Percentiles rank a stretch among this genome's conserved stretches.
Conservation (phyloP, 2,797 vertebrate genomes). For the Sebastes matsubarae region DNA sequence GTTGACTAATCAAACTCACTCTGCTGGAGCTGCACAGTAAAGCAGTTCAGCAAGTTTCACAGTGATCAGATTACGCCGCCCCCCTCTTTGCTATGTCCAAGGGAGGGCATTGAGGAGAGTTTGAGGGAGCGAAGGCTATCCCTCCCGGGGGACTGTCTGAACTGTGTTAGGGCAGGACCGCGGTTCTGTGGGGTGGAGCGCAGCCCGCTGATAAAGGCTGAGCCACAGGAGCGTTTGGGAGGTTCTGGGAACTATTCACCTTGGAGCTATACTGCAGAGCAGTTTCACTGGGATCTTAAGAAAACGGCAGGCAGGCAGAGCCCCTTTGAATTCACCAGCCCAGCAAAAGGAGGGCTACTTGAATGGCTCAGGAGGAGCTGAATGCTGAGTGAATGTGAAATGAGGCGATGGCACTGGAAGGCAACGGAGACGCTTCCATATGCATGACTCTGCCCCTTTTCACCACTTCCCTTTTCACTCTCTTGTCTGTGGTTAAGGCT, state of each 20-base stretch:
- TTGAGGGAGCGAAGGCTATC: slow-evolving; percentile 10
- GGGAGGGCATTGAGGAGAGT: background rate
- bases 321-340: slow-evolving; percentile 59
- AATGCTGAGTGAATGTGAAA: slow-evolving; percentile 69
- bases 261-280: slow-evolving; percentile 35
- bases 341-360: slow-evolving; percentile 57
- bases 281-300: slow-evolving; percentile 65
- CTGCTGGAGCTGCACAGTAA: background rate
- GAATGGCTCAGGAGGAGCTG: slow-evolving; percentile 67
- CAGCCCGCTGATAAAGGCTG: slow-evolving; percentile 51
- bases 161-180: slow-evolving; percentile 11
- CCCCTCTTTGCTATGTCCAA: background rate
- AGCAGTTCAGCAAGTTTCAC: slow-evolving; percentile 1
- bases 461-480: slow-evolving; percentile 46
- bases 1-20: slow-evolving; percentile 11
- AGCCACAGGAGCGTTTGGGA: slow-evolving; percentile 52
- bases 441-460: slow-evolving; percentile 64
- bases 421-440: slow-evolving; percentile 55
- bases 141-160: slow-evolving; percentile 20
- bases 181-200: slow-evolving; percentile 25
- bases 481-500: slow-evolving; percentile 51
- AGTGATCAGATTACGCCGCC: slow-evolving; percentile 16
- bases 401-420: slow-evolving; percentile 47
- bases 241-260: slow-evolving; percentile 45
- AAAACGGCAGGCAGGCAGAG: slow-evolving; percentile 51